Percentiles rank a stretch among this genome's conserved stretches.
These are phyloP conservation scores for Vanessa tameamea DNA, from an alignment of 1,140 invertebrate genomes.

Conservation along the genomic window DNA sequence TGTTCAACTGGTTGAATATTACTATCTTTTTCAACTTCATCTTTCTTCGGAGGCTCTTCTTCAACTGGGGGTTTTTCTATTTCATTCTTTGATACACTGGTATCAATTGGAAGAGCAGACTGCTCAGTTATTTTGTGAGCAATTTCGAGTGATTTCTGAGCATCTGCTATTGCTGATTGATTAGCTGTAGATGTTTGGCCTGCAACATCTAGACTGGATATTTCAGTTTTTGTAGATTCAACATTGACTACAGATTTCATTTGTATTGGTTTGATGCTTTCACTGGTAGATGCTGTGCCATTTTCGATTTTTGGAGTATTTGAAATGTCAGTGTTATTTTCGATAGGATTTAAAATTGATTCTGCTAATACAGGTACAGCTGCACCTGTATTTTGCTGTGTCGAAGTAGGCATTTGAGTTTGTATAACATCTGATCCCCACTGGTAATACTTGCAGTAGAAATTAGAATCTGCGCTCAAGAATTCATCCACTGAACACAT, in stretches of 20 bases:
- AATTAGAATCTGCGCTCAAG: conserved; percentile 53
- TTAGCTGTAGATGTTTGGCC: not conserved
- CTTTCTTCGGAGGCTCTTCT: conserved; percentile 7
- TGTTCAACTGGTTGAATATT: not conserved
- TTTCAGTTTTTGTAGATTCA: conserved; percentile 18
- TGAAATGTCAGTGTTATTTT: conserved; percentile 8
- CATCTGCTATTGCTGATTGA: not conserved
- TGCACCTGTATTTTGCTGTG: conserved; percentile 5
- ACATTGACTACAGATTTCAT: not conserved
- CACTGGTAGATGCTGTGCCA: conserved; percentile 22
- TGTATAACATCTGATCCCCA: conserved; percentile 58
- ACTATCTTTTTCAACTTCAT: conserved; percentile 1
- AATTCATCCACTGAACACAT: conserved; percentile 52
- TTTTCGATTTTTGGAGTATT: conserved; percentile 9
- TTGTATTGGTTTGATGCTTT: conserved; percentile 5
- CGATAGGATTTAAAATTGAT: conserved; percentile 13
- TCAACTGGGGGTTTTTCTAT: conserved; percentile 27
- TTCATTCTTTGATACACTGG: conserved; percentile 9
- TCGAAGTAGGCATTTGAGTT: conserved; percentile 2
- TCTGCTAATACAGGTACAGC: not conserved
- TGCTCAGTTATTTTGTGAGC: conserved; percentile 19
- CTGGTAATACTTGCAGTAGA: conserved; percentile 69
- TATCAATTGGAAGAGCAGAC: not conserved
- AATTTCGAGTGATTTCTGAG: not conserved
- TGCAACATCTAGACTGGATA: not conserved